phyloP scores from a whole-genome alignment of 2,888 invertebrate species.

The Xanthorhoe designata region DNA sequence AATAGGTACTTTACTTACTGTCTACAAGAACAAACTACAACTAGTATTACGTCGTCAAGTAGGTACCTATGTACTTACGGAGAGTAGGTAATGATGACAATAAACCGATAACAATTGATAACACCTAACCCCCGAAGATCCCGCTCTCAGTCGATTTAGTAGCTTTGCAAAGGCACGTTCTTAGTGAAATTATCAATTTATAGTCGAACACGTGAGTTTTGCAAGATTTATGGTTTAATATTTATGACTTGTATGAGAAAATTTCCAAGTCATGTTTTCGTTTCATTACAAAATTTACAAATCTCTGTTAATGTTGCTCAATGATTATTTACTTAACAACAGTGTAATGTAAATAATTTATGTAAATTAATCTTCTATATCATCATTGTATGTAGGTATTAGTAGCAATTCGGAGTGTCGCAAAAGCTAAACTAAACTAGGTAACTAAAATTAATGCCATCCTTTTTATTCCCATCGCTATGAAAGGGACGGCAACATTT shows the following conservation, averaged over 20 bases:
- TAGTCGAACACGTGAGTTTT: conserved; percentile 31
- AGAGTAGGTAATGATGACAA: conserved; percentile 33
- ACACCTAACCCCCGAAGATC: conserved; percentile 49
- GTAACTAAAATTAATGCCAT: too few relatives aligned
- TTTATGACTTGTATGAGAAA: not conserved
- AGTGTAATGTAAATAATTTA: too few relatives aligned
- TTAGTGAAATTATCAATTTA: not conserved
- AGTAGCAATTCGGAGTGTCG: too few relatives aligned
- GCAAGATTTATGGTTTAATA: not conserved
- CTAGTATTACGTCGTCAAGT: not conserved
- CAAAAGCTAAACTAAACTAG: too few relatives aligned
- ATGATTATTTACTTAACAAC: not conserved
- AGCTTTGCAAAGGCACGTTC: conserved; percentile 37
- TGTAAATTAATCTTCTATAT: not conserved
- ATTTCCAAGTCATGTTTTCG: not conserved
- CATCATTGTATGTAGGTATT: not conserved
- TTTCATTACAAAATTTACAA: too few relatives aligned
- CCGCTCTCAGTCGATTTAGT: conserved; percentile 39
- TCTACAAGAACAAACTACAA: conserved; percentile 1
- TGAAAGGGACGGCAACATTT: too few relatives aligned
- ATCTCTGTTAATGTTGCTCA: not conserved
- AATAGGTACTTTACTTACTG: conserved; percentile 3
- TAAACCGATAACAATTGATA: conserved; percentile 58
- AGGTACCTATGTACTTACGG: conserved; percentile 6
- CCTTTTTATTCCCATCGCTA: too few relatives aligned